A percentile compares a stretch with the other conserved stretches of the same genome.
phyloP scores from a whole-genome alignment of 2,113 vertebrate genomes.

The Leucosticte australis region DNA sequence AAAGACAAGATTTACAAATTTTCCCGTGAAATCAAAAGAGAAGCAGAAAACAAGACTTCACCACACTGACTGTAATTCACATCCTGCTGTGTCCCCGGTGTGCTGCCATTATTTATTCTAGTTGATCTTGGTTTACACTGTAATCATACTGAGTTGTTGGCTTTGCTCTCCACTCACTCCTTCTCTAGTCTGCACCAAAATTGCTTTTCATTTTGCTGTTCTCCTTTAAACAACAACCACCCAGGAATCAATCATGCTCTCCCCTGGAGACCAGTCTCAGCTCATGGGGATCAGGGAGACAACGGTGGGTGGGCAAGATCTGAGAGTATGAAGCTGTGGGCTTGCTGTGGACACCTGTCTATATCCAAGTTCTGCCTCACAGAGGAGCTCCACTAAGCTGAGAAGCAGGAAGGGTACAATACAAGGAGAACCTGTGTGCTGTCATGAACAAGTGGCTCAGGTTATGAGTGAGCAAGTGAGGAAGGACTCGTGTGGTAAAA shows the following conservation, averaged over 20 bases:
- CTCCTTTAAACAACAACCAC: not conserved
- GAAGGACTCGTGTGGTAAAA: not conserved
- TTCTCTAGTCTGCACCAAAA: not conserved
- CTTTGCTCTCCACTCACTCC: not conserved
- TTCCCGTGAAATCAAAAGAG: not conserved
- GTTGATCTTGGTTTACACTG: not conserved
- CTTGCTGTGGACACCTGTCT: not conserved
- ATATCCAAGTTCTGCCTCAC: not conserved
- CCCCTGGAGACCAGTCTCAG: not conserved
- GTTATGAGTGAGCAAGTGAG: not conserved
- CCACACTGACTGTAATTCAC: not conserved
- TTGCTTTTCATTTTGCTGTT: not conserved
- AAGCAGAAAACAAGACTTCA: not conserved
- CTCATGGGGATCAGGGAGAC: not conserved
- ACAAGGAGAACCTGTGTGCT: not conserved
- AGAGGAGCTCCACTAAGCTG: not conserved
- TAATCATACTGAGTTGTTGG: not conserved
- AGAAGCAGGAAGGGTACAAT: not conserved
- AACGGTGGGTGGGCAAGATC: not conserved
- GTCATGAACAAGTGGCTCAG: not conserved
- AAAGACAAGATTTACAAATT: not conserved
- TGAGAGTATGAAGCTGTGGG: not conserved
- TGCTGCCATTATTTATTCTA: not conserved
- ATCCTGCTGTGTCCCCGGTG: not conserved
- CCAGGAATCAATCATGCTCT: not conserved